phyloP scores from a whole-genome alignment of 2,113 vertebrate genomes.

The Plecturocebus donacophilus region DNA sequence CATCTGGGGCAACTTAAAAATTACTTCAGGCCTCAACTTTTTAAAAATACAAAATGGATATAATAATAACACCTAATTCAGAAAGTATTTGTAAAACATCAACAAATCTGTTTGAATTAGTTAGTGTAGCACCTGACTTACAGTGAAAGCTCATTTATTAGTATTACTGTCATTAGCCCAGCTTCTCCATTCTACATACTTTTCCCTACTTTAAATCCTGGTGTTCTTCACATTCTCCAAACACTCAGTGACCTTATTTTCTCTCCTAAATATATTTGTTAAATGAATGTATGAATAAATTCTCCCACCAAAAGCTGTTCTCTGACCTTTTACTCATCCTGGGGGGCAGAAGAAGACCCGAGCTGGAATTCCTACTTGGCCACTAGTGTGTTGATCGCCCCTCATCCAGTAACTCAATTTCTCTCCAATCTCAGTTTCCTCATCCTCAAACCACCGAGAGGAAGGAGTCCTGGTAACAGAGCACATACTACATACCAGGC shows the following conservation, averaged over 20 bases:
- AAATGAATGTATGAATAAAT: background rate
- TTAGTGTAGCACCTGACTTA: background rate
- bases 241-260: background rate
- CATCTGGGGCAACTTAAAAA: background rate
- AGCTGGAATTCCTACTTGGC: background rate
- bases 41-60: background rate
- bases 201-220: background rate
- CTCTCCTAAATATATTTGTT: background rate
- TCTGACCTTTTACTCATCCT: background rate
- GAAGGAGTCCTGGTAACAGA: background rate
- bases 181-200: background rate
- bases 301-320: background rate
- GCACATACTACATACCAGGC: fast-evolving
- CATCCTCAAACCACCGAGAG: background rate
- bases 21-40: background rate
- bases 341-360: background rate
- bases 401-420: background rate
- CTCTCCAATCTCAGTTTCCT: background rate
- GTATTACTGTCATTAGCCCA: too few species aligned
- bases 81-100: background rate
- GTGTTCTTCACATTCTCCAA: background rate
- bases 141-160: background rate
- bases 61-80: background rate
- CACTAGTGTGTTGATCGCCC: background rate
- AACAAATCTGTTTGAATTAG: background rate